Conservation (phyloP, 23 tunicate genomes). For the Phallusia fumigata region DNA sequence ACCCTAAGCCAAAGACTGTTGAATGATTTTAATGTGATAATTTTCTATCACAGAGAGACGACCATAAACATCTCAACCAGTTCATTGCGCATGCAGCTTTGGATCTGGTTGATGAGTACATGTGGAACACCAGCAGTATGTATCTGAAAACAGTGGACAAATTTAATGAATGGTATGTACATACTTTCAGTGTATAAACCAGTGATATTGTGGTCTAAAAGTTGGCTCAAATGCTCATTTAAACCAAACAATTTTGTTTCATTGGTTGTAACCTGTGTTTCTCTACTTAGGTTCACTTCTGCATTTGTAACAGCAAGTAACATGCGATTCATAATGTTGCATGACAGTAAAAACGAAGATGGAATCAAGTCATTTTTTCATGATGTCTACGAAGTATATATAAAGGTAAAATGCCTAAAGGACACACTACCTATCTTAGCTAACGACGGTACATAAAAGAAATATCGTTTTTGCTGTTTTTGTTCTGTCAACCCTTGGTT, state of each 20-base stretch:
- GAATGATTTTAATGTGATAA: not conserved
- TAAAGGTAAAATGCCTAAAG: constrained; percentile 58
- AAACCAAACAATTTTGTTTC: too few species aligned
- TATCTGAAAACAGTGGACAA: constrained; percentile 86
- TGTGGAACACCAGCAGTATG: constrained; percentile 76
- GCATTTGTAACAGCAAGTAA: constrained; percentile 92
- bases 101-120: constrained; percentile 87
- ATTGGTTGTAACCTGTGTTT: too few species aligned
- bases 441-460: too few species aligned
- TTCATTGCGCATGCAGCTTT: constrained; percentile 94
- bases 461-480: too few species aligned
- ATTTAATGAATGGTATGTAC: constrained; percentile 91
- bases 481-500: too few species aligned
- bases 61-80: constrained; percentile 83
- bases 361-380: constrained; percentile 84
- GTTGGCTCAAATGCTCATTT: too few species aligned
- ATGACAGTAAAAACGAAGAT: constrained; percentile 74
- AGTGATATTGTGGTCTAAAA: too few species aligned
- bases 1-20: not conserved
- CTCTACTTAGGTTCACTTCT: constrained; percentile 49
- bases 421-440: too few species aligned
- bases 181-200: too few species aligned
- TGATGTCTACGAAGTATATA: constrained; percentile 87
- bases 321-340: constrained; percentile 77
- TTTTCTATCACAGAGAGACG: constrained; percentile 49